phyloP scores from a whole-genome alignment of 2,888 invertebrate genomes.

The Neuroscelio doddi region DNA sequence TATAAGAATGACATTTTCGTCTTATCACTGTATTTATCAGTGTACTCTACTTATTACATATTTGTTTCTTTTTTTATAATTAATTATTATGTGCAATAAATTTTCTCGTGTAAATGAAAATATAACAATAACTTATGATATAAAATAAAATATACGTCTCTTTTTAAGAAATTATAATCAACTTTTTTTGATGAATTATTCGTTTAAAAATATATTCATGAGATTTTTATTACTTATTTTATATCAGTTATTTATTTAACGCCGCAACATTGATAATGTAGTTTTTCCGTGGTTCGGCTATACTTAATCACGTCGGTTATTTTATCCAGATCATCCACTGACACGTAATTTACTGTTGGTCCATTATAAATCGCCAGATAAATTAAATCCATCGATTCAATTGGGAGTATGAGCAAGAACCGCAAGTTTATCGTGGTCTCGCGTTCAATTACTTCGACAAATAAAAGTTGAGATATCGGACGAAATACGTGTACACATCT shows the following conservation, averaged over 20 bases:
- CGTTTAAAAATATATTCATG: no score
- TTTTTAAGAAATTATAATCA: no score
- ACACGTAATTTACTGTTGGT: conserved; percentile 35
- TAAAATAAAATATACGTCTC: no score
- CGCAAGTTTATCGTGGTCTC: conserved; percentile 42
- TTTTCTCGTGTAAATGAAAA: no score
- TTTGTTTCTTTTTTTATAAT: neutral
- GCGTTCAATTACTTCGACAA: conserved; percentile 54
- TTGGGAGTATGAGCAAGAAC: conserved; percentile 35
- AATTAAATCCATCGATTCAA: conserved; percentile 41
- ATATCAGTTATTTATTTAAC: conserved; percentile 29
- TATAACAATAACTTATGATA: no score
- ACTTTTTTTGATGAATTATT: no score
- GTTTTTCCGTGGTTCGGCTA: conserved; percentile 17
- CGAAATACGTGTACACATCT: conserved; percentile 34
- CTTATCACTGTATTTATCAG: neutral
- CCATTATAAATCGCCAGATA: conserved; percentile 38
- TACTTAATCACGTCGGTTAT: conserved; percentile 16
- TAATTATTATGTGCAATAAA: neutral
- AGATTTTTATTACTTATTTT: conserved; percentile 7
- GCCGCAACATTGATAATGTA: conserved; percentile 34
- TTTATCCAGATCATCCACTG: conserved; percentile 35
- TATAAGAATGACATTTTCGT: neutral
- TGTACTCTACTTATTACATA: neutral
- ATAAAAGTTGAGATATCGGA: conserved; percentile 56